A percentile compares a stretch with the other conserved stretches of the same genome.
phyloP scores from a whole-genome alignment of 1,140 invertebrate genomes.

The Aphidius ervi region DNA sequence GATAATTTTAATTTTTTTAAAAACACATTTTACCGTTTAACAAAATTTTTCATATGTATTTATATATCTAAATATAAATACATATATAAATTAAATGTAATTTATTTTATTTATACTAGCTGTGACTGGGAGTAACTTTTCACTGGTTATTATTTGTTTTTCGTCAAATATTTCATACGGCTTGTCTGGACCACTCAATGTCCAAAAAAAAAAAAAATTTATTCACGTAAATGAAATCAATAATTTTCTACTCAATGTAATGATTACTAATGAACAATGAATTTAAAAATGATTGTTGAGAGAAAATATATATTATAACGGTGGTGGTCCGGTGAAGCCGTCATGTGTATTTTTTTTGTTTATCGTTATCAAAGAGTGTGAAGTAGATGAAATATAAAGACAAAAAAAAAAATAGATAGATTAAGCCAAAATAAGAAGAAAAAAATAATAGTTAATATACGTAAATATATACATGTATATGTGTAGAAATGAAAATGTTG shows the following conservation, averaged over 20 bases:
- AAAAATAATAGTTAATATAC: slow-evolving; percentile 18
- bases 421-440: slow-evolving; percentile 14
- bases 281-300: no score
- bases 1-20: slow-evolving; percentile 15
- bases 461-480: slow-evolving; percentile 6
- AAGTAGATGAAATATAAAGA: slow-evolving; percentile 5
- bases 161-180: no score
- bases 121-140: no score
- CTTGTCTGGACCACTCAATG: no score
- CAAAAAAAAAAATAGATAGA: slow-evolving; percentile 13
- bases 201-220: no score
- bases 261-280: not conserved
- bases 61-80: no score
- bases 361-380: slow-evolving; percentile 12
- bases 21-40: not conserved
- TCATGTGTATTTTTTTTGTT: not conserved
- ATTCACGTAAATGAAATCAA: no score
- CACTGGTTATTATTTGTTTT: no score
- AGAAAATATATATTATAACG: no score
- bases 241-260: no score
- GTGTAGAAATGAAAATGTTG: slow-evolving; percentile 11
- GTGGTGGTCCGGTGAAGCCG: not conserved
- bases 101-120: no score
- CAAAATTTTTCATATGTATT: no score
- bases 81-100: not conserved